Evolutionary conservation across 2,113 vertebrate species (phyloP).

Genomic region (Delphinapterus leucas): DNA sequence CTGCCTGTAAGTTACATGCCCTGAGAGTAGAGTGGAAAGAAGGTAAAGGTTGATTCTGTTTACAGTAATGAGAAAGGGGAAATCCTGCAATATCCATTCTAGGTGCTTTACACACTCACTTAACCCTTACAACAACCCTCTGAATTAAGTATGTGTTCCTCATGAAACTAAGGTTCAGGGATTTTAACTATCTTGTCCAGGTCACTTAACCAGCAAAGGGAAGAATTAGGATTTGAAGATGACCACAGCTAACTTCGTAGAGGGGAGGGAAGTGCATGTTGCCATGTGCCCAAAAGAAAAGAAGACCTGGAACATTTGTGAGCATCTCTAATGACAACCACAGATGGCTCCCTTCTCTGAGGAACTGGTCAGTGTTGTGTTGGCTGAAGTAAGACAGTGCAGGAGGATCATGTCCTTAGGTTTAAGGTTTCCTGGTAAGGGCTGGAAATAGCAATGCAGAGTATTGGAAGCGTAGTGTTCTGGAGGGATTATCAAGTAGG

Average conservation of each 20-base stretch:
- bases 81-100: not conserved
- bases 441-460: not conserved
- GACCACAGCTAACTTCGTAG: not conserved
- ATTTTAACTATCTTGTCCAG: not conserved
- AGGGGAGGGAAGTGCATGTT: not conserved
- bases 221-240: not conserved
- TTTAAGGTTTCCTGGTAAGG: not conserved
- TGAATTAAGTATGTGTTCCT: not conserved
- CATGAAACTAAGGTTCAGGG: not conserved
- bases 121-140: not conserved
- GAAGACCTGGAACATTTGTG: not conserved
- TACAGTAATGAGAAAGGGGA: not conserved
- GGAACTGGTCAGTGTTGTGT: not conserved
- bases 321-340: not conserved
- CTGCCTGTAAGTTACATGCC: not conserved
- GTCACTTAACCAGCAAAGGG: not conserved
- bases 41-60: not conserved
- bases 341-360: not conserved
- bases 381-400: not conserved
- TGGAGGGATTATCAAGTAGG: not conserved
- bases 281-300: fast-evolving
- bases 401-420: not conserved
- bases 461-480: not conserved
- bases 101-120: not conserved
- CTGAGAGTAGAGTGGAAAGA: not conserved